Conservation (phyloP, 2,888 invertebrate species). For the Aphodius granarius region DNA sequence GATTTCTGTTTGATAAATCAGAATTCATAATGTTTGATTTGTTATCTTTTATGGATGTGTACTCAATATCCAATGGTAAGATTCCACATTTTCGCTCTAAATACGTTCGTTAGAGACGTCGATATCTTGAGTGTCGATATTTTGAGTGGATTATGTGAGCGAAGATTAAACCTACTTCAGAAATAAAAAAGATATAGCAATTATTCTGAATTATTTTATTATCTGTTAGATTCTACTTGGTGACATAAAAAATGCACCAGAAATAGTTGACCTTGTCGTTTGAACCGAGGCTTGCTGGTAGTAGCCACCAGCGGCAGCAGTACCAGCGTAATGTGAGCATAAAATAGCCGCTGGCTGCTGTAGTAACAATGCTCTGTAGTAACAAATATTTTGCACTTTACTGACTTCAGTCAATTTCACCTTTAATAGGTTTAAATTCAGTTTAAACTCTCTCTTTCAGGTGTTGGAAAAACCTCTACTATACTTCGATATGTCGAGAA, state of each 20-base stretch:
- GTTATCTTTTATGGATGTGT: background rate
- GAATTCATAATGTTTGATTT: background rate
- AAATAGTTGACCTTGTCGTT: too few species aligned
- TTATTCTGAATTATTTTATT: too few species aligned
- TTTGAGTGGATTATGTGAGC: background rate
- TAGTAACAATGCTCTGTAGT: too few species aligned
- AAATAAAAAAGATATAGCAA: background rate
- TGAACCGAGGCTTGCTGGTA: too few species aligned
- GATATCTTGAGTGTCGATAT: background rate
- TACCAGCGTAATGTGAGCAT: too few species aligned
- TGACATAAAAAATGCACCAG: too few species aligned
- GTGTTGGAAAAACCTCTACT: constrained; percentile 89
- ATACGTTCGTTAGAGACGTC: background rate
- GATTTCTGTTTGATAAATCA: background rate
- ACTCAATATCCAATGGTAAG: background rate
- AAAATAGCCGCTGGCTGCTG: too few species aligned
- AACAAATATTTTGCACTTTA: too few species aligned
- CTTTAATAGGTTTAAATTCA: background rate
- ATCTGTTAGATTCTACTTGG: too few species aligned
- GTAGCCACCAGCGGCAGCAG: too few species aligned
- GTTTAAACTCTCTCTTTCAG: constrained; percentile 53
- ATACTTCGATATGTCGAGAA: constrained; percentile 81
- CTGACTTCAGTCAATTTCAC: background rate
- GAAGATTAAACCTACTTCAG: background rate
- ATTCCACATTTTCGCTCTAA: background rate